Conservation (phyloP, 2,888 invertebrate species). For the Gibbula magus region DNA sequence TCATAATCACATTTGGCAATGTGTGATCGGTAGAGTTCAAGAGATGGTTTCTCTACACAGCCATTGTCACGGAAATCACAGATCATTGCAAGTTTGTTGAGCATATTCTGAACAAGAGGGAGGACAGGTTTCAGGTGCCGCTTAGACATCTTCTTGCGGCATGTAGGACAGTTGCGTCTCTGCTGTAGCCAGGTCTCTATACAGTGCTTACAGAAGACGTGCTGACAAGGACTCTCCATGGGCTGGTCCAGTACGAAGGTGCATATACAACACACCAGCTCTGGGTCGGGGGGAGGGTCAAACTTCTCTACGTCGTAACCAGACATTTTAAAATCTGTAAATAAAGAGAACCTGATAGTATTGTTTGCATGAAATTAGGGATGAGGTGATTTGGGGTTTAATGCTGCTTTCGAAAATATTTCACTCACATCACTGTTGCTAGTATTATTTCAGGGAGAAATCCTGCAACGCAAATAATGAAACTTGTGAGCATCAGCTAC, state of each 20-base stretch:
- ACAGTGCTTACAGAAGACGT: slow-evolving; percentile 70
- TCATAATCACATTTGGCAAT: slow-evolving; percentile 59
- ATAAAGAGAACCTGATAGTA: too few species aligned
- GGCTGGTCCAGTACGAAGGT: slow-evolving; percentile 68
- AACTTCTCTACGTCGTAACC: slow-evolving; percentile 69
- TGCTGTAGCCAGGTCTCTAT: slow-evolving; percentile 62
- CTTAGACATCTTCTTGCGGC: slow-evolving; percentile 52
- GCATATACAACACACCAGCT: slow-evolving; percentile 70
- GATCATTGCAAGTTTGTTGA: slow-evolving; percentile 63
- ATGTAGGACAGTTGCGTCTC: slow-evolving; percentile 65
- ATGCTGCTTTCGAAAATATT: too few species aligned
- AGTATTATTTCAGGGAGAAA: too few species aligned
- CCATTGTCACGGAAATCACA: slow-evolving; percentile 64
- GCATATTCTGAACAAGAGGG: slow-evolving; percentile 68
- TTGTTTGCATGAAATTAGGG: too few species aligned
- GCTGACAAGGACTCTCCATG: slow-evolving; percentile 68
- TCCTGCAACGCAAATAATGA: too few species aligned
- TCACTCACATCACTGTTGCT: too few species aligned
- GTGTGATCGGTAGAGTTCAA: slow-evolving; percentile 61
- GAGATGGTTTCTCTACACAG: slow-evolving; percentile 54
- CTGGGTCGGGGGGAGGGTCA: slow-evolving; percentile 64
- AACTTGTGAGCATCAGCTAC: too few species aligned
- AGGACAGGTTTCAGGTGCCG: slow-evolving; percentile 59
- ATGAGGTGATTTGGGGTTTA: too few species aligned
- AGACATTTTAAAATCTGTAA: slow-evolving; percentile 46